Evolutionary conservation across 64 coral and sea anemone genomes (phyloP).

Genomic region (Hydrozoanthus tunicans): DNA sequence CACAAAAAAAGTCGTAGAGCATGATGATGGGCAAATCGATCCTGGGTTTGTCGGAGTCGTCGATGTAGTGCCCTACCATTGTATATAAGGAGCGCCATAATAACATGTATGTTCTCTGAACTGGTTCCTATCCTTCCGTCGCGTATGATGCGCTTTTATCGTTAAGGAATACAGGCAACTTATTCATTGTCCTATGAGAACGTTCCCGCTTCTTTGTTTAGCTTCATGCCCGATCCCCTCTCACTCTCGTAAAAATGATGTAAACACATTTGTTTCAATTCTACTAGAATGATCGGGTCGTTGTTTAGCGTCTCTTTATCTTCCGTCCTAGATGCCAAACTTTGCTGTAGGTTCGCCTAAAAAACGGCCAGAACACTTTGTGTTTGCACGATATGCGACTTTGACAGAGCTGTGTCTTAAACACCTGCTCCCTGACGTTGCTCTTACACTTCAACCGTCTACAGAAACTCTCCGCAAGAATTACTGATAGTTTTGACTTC

Average conservation of each 20-base stretch:
- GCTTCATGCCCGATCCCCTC: constrained; percentile 35
- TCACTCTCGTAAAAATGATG: constrained; percentile 38
- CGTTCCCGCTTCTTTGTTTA: constrained; percentile 16
- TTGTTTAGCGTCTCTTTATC: too few relatives aligned
- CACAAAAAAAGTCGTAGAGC: not conserved
- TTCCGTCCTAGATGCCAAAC: too few relatives aligned
- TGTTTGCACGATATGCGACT: too few relatives aligned
- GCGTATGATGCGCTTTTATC: constrained; percentile 39
- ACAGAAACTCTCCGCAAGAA: too few relatives aligned
- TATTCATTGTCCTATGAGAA: constrained; percentile 29
- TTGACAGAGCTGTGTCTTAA: too few relatives aligned
- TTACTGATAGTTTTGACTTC: not conserved
- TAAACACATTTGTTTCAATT: constrained; percentile 9
- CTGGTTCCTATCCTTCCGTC: constrained; percentile 21
- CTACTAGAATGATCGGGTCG: too few relatives aligned
- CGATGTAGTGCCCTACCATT: not conserved
- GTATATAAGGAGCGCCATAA: constrained; percentile 30
- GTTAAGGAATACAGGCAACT: constrained; percentile 11
- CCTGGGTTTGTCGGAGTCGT: not conserved
- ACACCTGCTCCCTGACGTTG: too few relatives aligned
- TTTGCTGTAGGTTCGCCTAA: too few relatives aligned
- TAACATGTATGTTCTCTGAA: constrained; percentile 25
- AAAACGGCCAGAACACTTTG: too few relatives aligned
- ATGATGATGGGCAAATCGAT: not conserved
- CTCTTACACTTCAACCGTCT: too few relatives aligned